Base-by-base conservation (phyloP, 92 coral and sea anemone genomes). In the Porites lobata region DNA sequence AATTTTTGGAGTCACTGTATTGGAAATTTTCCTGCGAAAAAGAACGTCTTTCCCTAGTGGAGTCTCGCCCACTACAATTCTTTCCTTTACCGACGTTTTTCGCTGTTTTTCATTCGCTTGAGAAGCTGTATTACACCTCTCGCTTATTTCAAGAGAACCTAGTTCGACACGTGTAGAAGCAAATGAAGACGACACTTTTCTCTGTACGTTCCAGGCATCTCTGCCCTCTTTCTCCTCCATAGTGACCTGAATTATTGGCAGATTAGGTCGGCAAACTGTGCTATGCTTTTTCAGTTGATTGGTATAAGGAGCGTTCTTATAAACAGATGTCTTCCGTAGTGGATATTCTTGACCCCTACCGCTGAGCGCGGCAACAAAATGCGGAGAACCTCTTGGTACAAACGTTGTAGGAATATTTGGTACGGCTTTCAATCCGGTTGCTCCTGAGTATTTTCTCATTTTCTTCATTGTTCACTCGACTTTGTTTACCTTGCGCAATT, bases 341-440 rank as follows among this genome's bases (percentile, higher is more conserved):
- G 32, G 59, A 38, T 75, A 71, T 9, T 63, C 57, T 17, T 78
- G 82, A 6, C 56, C 70, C 50, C 64, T 78, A 8, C 29, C 71
- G 56, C 82, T 63, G 32, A 78, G 82, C 15, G 82, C 82, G 3
- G 82, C 82, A 17, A 78, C 52, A 78, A 78, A 78, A 78, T 78
- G 82, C 26, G 82, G 82, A n/a, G 82, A 78, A 56, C 82, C 64
- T 13, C 56, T 78, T 6, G 82, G 71, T 50, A 38, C 82, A 43
- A 78, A 78, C 59, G 82, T 78, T 47, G 70, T 18, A 8, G 71
- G 82, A 15, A 43, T 12, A 32, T 7, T 78, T 63, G 71, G 82
- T n/a, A 61, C 54, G 11, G 82, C 56, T 58, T 78, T 62, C 17
- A 61, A 18, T 57, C 82, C 82, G 15, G 82, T 78, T 64, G 72